phyloP scores from a whole-genome alignment of 1,140 invertebrate genomes.

The Amphibalanus amphitrite region DNA sequence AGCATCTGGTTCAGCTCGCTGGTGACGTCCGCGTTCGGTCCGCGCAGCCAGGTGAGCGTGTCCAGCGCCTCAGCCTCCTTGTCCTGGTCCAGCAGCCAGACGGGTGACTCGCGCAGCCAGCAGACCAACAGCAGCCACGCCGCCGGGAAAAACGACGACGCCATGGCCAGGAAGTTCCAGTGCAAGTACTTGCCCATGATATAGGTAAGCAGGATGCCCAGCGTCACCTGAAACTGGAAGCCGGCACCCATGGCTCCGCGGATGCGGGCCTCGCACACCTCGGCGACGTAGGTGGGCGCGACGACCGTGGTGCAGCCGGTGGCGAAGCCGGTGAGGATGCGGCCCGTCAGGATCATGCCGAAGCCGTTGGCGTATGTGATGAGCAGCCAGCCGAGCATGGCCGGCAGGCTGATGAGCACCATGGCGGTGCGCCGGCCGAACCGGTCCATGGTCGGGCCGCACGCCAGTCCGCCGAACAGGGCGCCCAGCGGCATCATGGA shows the following conservation, averaged over 20 bases:
- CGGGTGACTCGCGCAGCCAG: neutral
- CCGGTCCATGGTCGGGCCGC: neutral
- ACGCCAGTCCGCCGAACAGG: neutral
- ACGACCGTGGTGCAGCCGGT: slow-evolving; percentile 7
- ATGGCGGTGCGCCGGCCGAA: neutral
- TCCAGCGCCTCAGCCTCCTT: neutral
- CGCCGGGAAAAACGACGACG: neutral
- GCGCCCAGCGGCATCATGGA: no score
- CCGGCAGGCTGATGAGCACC: neutral
- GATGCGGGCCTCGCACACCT: neutral
- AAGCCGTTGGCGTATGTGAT: neutral
- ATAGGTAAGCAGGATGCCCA: neutral
- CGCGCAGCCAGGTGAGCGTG: neutral
- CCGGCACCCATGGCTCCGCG: slow-evolving; percentile 9
- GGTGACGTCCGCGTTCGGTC: slow-evolving; percentile 5
- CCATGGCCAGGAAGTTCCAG: neutral
- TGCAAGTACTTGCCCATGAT: neutral
- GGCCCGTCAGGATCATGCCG: neutral
- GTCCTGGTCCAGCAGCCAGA: no score
- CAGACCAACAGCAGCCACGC: neutral
- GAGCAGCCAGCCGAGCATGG: no score
- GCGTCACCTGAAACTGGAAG: no score
- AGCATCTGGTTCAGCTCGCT: slow-evolving; percentile 5
- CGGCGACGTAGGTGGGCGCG: slow-evolving; percentile 9
- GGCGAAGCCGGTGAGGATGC: neutral